Evolutionary conservation across 1,140 invertebrate genomes (phyloP).

Genomic region (Leptinotarsa undecemlineata): DNA sequence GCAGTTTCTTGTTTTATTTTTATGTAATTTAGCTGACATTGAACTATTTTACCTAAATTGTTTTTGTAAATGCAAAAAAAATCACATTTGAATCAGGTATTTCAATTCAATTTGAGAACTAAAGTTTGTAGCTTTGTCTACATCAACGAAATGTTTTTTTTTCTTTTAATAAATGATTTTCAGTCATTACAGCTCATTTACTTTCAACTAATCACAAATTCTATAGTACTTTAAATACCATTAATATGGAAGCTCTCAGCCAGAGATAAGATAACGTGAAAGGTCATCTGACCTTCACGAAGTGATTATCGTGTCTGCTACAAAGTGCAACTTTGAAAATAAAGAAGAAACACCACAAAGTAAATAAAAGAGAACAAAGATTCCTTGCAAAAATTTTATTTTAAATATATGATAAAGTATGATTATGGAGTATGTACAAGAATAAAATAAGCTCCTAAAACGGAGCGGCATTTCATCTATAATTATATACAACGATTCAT

Average conservation of each 20-base stretch:
- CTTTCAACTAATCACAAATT: background rate
- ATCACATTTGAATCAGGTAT: too few species aligned
- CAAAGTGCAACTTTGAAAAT: background rate
- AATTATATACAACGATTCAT: constrained; percentile 18
- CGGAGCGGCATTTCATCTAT: constrained; percentile 33
- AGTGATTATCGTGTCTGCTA: constrained; percentile 8
- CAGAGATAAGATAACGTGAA: background rate
- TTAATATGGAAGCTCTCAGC: too few species aligned
- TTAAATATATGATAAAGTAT: constrained; percentile 45
- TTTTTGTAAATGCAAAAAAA: too few species aligned
- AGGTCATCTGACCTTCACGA: background rate
- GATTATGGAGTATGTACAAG: constrained; percentile 45
- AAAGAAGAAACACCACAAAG: background rate
- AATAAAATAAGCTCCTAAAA: constrained; percentile 49
- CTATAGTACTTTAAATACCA: too few species aligned
- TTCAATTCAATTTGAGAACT: too few species aligned
- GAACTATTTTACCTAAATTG: too few species aligned
- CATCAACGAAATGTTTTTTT: too few species aligned
- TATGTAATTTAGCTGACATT: too few species aligned
- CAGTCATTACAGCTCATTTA: background rate
- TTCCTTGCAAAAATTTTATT: constrained; percentile 36
- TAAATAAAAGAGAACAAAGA: constrained; percentile 30
- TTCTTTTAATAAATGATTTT: too few species aligned
- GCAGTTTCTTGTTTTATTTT: too few species aligned
- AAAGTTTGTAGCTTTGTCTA: too few species aligned